A percentile compares a stretch with the other conserved stretches of the same genome.
phyloP scores from a whole-genome alignment of 2,113 vertebrate genomes.

The Brienomyrus longianalis region DNA sequence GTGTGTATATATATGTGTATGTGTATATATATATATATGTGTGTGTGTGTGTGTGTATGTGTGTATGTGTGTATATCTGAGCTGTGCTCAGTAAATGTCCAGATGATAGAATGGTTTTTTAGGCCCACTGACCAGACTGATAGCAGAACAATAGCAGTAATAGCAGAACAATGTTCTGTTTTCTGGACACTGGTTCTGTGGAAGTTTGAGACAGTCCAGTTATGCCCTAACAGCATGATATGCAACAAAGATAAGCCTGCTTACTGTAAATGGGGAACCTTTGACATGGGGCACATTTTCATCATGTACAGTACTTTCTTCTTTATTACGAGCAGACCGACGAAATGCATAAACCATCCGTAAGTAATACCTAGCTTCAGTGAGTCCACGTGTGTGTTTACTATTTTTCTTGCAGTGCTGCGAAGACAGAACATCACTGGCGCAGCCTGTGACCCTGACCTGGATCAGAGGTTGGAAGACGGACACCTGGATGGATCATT shows the following conservation, averaged over 20 bases:
- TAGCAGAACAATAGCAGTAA: too few relatives aligned
- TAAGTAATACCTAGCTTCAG: not conserved
- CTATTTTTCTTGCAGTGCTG: not conserved
- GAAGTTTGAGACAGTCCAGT: not conserved
- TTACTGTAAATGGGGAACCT: not conserved
- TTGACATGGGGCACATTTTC: not conserved
- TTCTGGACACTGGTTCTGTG: not conserved
- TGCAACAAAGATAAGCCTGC: not conserved
- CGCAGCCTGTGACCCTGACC: not conserved
- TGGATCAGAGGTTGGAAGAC: not conserved
- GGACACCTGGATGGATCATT: not conserved
- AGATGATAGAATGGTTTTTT: constrained; percentile 24
- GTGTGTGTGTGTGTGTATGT: not conserved
- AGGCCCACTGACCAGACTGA: not conserved
- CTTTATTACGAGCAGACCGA: not conserved
- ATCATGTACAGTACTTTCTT: not conserved
- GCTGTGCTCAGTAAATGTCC: not conserved
- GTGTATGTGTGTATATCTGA: not conserved
- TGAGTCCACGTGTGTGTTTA: not conserved
- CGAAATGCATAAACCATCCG: not conserved
- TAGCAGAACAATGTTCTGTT: not conserved
- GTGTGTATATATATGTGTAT: too few relatives aligned
- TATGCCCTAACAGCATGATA: not conserved
- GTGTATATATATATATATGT: too few relatives aligned
- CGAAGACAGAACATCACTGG: not conserved